These are phyloP conservation scores for Helostoma temminkii DNA, from an alignment of 2,797 vertebrate species.

Conservation along the genomic window DNA sequence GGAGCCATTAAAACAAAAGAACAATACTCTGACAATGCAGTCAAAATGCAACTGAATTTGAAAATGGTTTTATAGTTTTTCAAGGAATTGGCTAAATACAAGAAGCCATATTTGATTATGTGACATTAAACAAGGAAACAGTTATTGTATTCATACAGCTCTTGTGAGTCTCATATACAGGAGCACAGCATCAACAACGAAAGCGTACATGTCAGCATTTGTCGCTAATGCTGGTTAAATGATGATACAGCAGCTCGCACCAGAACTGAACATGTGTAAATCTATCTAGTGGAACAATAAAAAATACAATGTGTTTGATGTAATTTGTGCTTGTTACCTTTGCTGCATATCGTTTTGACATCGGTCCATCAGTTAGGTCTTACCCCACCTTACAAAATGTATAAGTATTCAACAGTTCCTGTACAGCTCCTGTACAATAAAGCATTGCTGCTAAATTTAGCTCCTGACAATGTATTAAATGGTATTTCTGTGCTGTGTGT, in stretches of 20 bases:
- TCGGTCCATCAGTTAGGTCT: neutral
- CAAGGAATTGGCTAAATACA: neutral
- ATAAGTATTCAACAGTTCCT: neutral
- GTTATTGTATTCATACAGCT: constrained; percentile 10
- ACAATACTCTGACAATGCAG: constrained; percentile 14
- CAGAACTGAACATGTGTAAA: neutral
- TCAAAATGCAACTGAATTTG: constrained; percentile 37
- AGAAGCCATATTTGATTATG: neutral
- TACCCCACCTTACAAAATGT: neutral
- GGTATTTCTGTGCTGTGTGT: constrained; percentile 11
- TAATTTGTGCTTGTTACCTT: neutral
- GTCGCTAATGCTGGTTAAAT: neutral
- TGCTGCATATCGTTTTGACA: neutral
- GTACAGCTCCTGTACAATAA: neutral
- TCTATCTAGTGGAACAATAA: neutral
- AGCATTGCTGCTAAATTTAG: neutral
- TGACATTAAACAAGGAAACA: neutral
- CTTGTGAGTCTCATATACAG: neutral
- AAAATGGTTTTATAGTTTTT: constrained; percentile 13
- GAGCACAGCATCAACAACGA: neutral
- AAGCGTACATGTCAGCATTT: constrained; percentile 1
- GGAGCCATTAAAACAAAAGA: constrained; percentile 27
- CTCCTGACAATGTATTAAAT: neutral
- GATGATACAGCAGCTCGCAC: constrained; percentile 1
- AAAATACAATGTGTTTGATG: neutral